A percentile compares a stretch with the other conserved stretches of the same genome.
Evolutionary conservation across 2,888 invertebrate genomes (phyloP).

Genomic region (Drosophila austrosaltans): DNA sequence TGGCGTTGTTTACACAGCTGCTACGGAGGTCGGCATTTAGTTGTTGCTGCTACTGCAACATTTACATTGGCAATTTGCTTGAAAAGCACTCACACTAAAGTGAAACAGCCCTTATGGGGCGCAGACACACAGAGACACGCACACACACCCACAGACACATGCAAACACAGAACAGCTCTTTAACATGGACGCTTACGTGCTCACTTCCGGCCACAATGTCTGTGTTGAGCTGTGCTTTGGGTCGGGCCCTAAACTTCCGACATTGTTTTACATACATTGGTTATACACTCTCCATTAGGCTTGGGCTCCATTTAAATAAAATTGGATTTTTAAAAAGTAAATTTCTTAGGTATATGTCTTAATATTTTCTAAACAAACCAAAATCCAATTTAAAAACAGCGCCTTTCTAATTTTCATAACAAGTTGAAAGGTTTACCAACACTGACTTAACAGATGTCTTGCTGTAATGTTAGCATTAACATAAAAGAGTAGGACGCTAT

Average conservation of each 20-base stretch:
- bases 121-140: constrained; percentile 8
- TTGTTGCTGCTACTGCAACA: constrained; percentile 68
- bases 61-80: constrained; percentile 75
- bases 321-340: not conserved
- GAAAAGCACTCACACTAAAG: constrained; percentile 53
- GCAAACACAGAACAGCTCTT: constrained; percentile 7
- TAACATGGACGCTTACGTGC: constrained; percentile 42
- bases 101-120: constrained; percentile 24
- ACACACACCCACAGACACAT: constrained; percentile 1
- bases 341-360: not conserved
- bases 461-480: too few relatives aligned
- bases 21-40: constrained; percentile 65
- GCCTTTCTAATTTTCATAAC: too few relatives aligned
- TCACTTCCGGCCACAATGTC: constrained; percentile 58
- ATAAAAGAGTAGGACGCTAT: too few relatives aligned
- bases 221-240: constrained; percentile 37
- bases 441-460: too few relatives aligned
- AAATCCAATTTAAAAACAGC: too few relatives aligned
- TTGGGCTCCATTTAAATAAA: not conserved
- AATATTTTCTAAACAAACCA: not conserved
- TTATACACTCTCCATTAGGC: constrained; percentile 5
- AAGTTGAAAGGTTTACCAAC: too few relatives aligned
- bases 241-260: constrained; percentile 52
- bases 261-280: constrained; percentile 29
- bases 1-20: constrained; percentile 72